Evolutionary conservation across 2,888 invertebrate genomes (phyloP).

Genomic region (Spatulosminthurus flaviceps): DNA sequence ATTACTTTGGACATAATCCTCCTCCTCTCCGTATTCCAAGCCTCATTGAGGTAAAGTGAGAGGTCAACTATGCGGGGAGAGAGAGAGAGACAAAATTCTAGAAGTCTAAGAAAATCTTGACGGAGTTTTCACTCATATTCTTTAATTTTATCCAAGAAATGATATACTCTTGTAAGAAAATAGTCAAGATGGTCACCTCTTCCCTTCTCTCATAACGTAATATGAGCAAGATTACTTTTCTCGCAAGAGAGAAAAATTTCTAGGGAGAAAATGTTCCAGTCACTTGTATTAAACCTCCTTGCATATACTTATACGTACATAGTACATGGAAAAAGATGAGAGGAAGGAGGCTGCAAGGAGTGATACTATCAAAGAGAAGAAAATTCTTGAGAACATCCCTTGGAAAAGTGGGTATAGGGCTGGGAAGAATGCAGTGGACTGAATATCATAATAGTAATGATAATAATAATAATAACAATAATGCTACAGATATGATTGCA

Average conservation of each 20-base stretch:
- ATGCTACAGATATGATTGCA: constrained; percentile 21
- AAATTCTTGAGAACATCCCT: too few relatives aligned
- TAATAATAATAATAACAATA: constrained; percentile 43
- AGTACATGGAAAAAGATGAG: neutral
- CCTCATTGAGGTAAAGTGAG: too few relatives aligned
- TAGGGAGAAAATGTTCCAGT: neutral
- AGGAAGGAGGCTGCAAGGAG: too few relatives aligned
- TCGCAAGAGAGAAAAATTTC: neutral
- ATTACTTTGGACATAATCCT: too few relatives aligned
- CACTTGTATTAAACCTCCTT: neutral
- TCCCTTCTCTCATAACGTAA: constrained; percentile 11
- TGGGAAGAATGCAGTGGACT: neutral
- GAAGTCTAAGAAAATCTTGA: too few relatives aligned
- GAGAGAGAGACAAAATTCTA: too few relatives aligned
- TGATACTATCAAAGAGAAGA: too few relatives aligned
- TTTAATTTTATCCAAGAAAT: constrained; percentile 31
- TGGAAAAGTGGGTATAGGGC: neutral
- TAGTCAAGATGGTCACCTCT: constrained; percentile 4
- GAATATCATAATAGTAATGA: constrained; percentile 37
- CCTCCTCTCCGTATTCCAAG: too few relatives aligned
- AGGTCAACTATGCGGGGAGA: too few relatives aligned
- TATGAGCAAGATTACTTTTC: constrained; percentile 38
- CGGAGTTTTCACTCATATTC: neutral
- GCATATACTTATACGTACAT: neutral
- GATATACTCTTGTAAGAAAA: neutral